phyloP scores from a whole-genome alignment of 2,113 vertebrate genomes.

The Enhydra lutris region DNA sequence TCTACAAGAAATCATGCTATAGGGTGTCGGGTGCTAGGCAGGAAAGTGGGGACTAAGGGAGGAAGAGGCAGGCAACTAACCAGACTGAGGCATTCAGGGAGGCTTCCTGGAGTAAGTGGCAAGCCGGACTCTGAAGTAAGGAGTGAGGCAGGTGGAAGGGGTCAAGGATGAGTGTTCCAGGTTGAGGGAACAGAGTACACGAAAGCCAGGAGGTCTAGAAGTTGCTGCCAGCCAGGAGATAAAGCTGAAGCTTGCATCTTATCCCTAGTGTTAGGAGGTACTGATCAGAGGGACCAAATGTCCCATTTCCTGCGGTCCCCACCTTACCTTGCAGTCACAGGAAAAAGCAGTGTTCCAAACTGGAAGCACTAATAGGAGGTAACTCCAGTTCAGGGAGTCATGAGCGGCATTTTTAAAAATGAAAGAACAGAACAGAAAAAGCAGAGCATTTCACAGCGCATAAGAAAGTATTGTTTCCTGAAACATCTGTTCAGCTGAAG shows the following conservation, averaged over 20 bases:
- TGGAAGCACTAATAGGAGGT: neutral
- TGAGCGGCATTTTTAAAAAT: neutral
- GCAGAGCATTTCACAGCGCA: neutral
- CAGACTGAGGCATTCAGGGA: neutral
- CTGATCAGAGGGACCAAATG: neutral
- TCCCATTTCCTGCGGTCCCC: neutral
- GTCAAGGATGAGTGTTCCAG: neutral
- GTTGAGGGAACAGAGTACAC: neutral
- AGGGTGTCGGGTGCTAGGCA: too few species aligned
- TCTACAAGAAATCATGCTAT: neutral
- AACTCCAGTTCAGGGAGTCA: neutral
- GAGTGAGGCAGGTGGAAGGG: neutral
- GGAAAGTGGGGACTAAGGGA: neutral
- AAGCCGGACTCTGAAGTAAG: neutral
- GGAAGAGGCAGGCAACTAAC: neutral
- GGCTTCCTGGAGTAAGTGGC: neutral
- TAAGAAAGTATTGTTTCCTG: neutral
- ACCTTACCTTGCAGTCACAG: neutral
- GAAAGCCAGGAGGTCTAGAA: neutral
- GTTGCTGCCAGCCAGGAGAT: neutral
- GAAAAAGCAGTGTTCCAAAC: neutral
- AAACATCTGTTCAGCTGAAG: neutral
- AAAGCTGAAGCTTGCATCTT: neutral
- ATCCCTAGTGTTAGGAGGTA: neutral
- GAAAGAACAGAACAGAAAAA: slow-evolving; percentile 10